These are phyloP conservation scores for Toxotes jaculatrix DNA, from an alignment of 2,113 vertebrate species.

Conservation along the genomic window DNA sequence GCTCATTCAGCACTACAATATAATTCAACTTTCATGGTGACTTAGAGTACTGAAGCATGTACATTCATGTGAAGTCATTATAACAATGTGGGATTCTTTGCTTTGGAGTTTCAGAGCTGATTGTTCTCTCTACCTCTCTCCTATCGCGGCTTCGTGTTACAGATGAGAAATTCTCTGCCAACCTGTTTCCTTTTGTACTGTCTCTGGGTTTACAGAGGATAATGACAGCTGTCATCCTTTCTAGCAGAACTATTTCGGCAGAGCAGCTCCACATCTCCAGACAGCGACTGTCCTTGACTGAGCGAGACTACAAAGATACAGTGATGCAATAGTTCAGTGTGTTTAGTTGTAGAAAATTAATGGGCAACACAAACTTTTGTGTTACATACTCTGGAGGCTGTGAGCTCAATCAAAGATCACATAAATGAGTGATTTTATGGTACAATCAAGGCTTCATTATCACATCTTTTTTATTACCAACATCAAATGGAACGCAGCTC, in stretches of 20 bases:
- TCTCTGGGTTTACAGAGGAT: slow-evolving; percentile 55
- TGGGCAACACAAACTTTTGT: slow-evolving; percentile 2
- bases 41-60: slow-evolving; percentile 13
- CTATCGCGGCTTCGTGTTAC: slow-evolving; percentile 32
- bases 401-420: not conserved
- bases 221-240: slow-evolving; percentile 55
- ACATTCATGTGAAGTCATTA: slow-evolving; percentile 16
- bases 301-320: not conserved
- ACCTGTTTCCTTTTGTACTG: slow-evolving; percentile 53
- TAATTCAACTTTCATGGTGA: slow-evolving; percentile 27
- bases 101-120: slow-evolving; percentile 15
- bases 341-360: slow-evolving; percentile 1
- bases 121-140: not conserved
- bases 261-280: slow-evolving; percentile 10
- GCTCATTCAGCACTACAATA: slow-evolving; percentile 7
- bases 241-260: slow-evolving; percentile 14
- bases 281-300: slow-evolving; percentile 32
- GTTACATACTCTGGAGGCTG: not conserved
- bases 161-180: slow-evolving; percentile 46
- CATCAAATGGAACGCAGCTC: slow-evolving; percentile 31
- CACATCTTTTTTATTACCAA: not conserved
- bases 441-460: slow-evolving; percentile 27
- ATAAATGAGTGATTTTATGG: not conserved
- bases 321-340: slow-evolving; percentile 5
- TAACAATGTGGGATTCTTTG: not conserved